Evolutionary conservation across 2,113 vertebrate species (phyloP).

Genomic region (Platysteira castanea): DNA sequence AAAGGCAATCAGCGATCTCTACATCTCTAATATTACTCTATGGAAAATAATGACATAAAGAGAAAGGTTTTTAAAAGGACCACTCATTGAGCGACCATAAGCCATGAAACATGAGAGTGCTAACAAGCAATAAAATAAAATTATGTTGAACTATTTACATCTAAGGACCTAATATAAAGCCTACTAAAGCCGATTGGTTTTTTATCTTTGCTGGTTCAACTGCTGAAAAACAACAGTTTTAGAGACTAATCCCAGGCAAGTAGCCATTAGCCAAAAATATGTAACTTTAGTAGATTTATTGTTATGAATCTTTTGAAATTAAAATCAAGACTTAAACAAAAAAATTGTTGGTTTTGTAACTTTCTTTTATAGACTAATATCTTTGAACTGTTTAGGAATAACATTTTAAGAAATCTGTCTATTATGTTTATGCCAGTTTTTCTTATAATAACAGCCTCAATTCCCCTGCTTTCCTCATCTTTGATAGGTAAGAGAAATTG

Average conservation of each 20-base stretch:
- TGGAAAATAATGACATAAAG: conserved; percentile 29
- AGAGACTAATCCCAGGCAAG: neutral
- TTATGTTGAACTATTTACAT: conserved; percentile 10
- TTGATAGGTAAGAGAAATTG: neutral
- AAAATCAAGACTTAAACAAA: neutral
- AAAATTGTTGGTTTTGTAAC: neutral
- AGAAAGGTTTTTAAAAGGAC: conserved; percentile 35
- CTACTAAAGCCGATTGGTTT: neutral
- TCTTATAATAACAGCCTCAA: neutral
- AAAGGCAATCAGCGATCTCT: conserved; percentile 35
- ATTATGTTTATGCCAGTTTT: neutral
- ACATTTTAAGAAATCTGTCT: neutral
- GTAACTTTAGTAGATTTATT: neutral
- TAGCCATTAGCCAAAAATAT: neutral
- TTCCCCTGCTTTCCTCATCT: neutral
- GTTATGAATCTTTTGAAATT: neutral
- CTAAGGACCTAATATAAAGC: neutral
- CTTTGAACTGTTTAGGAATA: neutral
- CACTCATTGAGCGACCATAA: neutral
- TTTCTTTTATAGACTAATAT: neutral
- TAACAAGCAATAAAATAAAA: conserved; percentile 49
- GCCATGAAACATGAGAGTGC: neutral
- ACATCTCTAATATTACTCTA: conserved; percentile 3
- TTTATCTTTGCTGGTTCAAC: neutral
- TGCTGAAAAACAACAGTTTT: neutral